Percentiles rank a stretch among this genome's conserved stretches.
phyloP scores from a whole-genome alignment of 2,797 vertebrate genomes.

The Alosa sapidissima region DNA sequence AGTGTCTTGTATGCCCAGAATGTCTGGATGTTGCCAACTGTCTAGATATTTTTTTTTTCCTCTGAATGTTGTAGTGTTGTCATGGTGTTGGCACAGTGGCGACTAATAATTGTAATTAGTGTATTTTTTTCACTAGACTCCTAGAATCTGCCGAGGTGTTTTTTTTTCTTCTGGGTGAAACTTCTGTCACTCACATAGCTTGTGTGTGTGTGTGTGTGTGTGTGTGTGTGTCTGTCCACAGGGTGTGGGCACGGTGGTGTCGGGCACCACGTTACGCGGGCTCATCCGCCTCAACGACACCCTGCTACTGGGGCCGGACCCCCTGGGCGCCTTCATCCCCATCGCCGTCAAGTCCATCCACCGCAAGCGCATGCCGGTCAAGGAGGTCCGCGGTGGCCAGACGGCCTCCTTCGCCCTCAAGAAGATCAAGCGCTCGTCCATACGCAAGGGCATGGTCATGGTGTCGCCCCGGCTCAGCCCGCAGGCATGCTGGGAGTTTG shows the following conservation, averaged over 20 bases:
- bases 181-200: background rate
- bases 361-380: conserved; percentile 87
- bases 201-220: background rate
- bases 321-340: conserved; percentile 82
- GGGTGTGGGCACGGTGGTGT: conserved; percentile 89
- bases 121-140: background rate
- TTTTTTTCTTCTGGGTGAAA: background rate
- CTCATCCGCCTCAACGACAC: conserved; percentile 86
- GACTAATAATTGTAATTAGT: background rate
- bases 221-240: conserved; percentile 45
- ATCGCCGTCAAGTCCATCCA: conserved; percentile 88
- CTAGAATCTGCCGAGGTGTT: background rate
- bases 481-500: conserved; percentile 95
- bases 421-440: conserved; percentile 96
- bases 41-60: background rate
- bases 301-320: conserved; percentile 83
- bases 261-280: conserved; percentile 83
- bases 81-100: background rate
- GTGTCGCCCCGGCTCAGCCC: conserved; percentile 90
- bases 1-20: background rate
- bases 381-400: conserved; percentile 86
- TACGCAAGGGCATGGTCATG: conserved; percentile 98
- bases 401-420: conserved; percentile 87
- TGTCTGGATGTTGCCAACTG: background rate
- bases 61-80: background rate